Conservation (phyloP, 1,140 invertebrate species). For the Tetragonula clypearis region DNA sequence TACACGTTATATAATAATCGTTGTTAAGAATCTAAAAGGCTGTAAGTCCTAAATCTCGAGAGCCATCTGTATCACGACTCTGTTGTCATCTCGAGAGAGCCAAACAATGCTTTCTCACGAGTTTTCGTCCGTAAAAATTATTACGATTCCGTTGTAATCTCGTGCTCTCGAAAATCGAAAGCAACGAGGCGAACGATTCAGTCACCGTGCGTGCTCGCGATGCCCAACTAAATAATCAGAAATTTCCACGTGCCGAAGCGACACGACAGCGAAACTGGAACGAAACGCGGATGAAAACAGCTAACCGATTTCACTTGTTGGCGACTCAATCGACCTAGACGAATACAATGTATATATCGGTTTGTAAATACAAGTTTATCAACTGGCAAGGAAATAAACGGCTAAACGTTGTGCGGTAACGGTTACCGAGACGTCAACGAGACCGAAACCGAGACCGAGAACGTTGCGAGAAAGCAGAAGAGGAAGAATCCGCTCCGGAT, state of each 20-base stretch:
- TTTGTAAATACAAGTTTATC: constrained; percentile 44
- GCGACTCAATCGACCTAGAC: constrained; percentile 54
- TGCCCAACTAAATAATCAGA: not conserved
- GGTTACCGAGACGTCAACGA: constrained; percentile 12
- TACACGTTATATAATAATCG: no score
- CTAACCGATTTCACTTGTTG: constrained; percentile 34
- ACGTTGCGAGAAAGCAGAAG: constrained; percentile 56
- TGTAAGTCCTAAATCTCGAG: no score
- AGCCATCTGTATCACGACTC: no score
- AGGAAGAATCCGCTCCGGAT: constrained; percentile 48
- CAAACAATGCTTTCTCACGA: not conserved
- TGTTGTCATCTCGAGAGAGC: not conserved
- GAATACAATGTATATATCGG: constrained; percentile 21
- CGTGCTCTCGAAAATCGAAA: not conserved
- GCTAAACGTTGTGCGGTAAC: constrained; percentile 16
- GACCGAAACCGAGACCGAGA: constrained; percentile 6
- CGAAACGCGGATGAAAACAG: constrained; percentile 23
- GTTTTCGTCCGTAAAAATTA: not conserved
- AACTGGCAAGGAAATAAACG: constrained; percentile 38
- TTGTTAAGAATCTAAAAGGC: no score
- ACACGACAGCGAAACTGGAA: not conserved
- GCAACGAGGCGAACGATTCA: not conserved
- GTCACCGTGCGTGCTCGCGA: not conserved
- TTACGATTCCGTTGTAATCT: not conserved
- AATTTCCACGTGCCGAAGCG: not conserved